Evolutionary conservation across 2,888 invertebrate genomes (phyloP), one percentile per base, ranked within the genome.

Genomic region (Acholoe squamosa): DNA sequence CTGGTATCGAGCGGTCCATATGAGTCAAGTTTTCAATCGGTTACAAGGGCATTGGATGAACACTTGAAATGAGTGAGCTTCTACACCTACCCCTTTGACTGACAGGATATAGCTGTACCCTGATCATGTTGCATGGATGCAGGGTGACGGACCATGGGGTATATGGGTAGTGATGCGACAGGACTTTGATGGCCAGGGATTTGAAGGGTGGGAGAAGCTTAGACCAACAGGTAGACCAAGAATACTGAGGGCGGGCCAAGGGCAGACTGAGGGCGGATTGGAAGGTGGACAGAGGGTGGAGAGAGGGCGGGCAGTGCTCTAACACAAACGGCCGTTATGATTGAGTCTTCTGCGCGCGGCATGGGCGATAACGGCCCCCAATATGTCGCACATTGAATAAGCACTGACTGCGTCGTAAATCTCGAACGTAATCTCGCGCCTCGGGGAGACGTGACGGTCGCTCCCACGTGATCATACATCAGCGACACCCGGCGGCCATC

Each of bases 381-480:
- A 80, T 80, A 80, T 80, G 80, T 80, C 80, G 80, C 80, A n/a
- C 80, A 43, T 80, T 80, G 43, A 80, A 80, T 80, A 80, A 80
- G 80, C 80, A 80, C 80, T 80, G 34, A 34, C 80, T 12, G 34
- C 80, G 80, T 43, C 80, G 80, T 80, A 80, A 80, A 33, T 80
- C 80, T 34, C 34, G 43, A 16, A 12, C 43, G 34, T 80, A 80
- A 80, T 80, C 80, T 80, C 76, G 76, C 76, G 28, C 31, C 76
- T 28, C 76, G 33, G 80, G 80, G 28, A 76, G 76, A 80, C 34
- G 80, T 80, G 80, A 43, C 80, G 80, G 33, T 43, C 80, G 80
- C 80, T 80, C 80, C 43, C 80, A 43, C 43, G 34, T 80, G 80
- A 80, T 43, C 80, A 80, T 76, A 76, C 76, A 76, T 76, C 76